Evolutionary conservation across 2,113 vertebrate species (phyloP).

Genomic region (Dicrurus megarhynchus): DNA sequence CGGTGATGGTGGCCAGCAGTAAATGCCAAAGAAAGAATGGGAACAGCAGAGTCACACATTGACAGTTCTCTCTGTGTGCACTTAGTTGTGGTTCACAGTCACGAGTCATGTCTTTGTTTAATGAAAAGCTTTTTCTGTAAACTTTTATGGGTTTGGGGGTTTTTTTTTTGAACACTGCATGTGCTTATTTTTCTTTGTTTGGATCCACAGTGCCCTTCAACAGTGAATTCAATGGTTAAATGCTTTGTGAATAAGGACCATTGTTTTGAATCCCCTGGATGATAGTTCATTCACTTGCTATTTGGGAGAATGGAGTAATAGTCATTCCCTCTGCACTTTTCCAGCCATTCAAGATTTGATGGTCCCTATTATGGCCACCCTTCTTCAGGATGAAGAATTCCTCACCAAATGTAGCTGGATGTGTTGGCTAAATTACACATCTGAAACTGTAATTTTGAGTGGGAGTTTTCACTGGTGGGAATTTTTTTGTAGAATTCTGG

Average conservation of each 20-base stretch:
- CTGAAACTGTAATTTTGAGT: not conserved
- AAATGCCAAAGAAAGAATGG: not conserved
- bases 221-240: not conserved
- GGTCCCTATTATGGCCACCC: fast-evolving
- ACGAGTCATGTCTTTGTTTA: not conserved
- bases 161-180: not conserved
- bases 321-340: not conserved
- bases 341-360: not conserved
- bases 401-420: not conserved
- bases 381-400: not conserved
- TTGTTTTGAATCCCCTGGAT: not conserved
- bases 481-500: not conserved
- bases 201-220: not conserved
- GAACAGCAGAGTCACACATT: fast-evolving
- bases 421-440: not conserved
- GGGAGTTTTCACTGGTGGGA: not conserved
- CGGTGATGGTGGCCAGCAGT: not conserved
- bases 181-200: not conserved
- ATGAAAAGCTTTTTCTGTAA: not conserved
- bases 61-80: not conserved
- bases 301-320: not conserved
- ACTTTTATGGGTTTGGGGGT: not conserved
- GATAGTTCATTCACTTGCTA: not conserved
- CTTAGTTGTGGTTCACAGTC: not conserved
- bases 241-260: not conserved